phyloP scores from a whole-genome alignment of 35 echinoderm and acorn worm species.

The Eucidaris tribuloides region DNA sequence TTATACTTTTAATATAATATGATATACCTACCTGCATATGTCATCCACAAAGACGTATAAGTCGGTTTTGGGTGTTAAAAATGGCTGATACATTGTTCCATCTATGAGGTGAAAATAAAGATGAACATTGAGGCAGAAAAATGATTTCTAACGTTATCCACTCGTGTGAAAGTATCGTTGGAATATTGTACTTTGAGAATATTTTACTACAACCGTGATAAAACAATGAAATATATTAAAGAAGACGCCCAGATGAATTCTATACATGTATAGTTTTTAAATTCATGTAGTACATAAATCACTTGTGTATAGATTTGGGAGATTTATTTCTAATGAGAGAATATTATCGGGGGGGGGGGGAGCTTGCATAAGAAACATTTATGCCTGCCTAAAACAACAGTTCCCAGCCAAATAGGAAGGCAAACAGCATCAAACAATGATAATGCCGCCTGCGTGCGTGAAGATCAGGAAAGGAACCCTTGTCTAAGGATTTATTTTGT shows the following conservation, averaged over 20 bases:
- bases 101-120: slow-evolving; percentile 7
- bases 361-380: too few species aligned
- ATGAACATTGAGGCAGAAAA: neutral
- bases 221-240: neutral
- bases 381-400: too few species aligned
- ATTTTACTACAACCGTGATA: neutral
- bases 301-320: too few species aligned
- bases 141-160: neutral
- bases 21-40: slow-evolving; percentile 32
- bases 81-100: slow-evolving; percentile 33
- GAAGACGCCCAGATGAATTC: neutral
- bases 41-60: slow-evolving; percentile 49
- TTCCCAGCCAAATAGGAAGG: too few species aligned
- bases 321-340: too few species aligned
- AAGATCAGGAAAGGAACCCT: too few species aligned
- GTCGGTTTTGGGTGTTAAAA: neutral
- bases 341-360: too few species aligned
- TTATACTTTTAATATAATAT: neutral
- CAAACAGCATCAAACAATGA: too few species aligned
- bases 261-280: neutral
- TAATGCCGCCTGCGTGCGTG: too few species aligned
- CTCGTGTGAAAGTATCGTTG: neutral
- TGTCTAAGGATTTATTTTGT: too few species aligned
- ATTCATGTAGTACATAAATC: too few species aligned
- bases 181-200: neutral